Percentiles rank a stretch among this genome's conserved stretches.
phyloP scores from a whole-genome alignment of 2,888 invertebrate genomes.

The Anodontia alba region DNA sequence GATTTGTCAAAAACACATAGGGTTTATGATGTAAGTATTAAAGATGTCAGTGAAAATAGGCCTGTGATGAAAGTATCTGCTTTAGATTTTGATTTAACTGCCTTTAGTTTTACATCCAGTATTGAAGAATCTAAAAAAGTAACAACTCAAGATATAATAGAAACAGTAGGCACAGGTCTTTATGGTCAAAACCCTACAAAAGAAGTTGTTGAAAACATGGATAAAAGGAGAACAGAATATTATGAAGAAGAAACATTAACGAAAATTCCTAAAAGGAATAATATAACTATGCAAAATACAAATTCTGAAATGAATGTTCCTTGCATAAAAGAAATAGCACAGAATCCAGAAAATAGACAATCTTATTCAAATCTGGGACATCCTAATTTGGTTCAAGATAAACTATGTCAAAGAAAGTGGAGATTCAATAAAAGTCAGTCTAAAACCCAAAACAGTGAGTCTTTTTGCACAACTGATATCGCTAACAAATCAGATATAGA shows the following conservation, averaged over 20 bases:
- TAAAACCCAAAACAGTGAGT: too few species aligned
- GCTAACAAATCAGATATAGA: too few species aligned
- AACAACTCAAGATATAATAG: not conserved
- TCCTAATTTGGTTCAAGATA: not conserved
- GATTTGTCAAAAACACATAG: not conserved
- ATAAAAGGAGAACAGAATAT: too few species aligned
- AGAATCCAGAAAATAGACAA: too few species aligned
- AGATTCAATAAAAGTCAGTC: not conserved
- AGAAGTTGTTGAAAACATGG: too few species aligned
- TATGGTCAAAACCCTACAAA: not conserved
- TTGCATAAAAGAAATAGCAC: too few species aligned
- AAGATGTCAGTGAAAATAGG: not conserved
- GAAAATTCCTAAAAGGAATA: too few species aligned
- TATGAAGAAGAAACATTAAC: too few species aligned
- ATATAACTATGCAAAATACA: too few species aligned
- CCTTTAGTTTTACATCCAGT: not conserved
- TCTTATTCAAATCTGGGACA: too few species aligned
- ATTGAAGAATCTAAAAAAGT: not conserved
- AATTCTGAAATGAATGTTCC: too few species aligned
- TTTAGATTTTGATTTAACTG: constrained; percentile 42
- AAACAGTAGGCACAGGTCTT: not conserved
- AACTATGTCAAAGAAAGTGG: constrained; percentile 8
- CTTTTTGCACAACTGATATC: too few species aligned
- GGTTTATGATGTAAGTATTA: not conserved
- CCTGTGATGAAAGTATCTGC: constrained; percentile 22